These are phyloP conservation scores for Pipistrellus kuhlii DNA, from an alignment of 2,797 vertebrate species.

Conservation along the genomic window DNA sequence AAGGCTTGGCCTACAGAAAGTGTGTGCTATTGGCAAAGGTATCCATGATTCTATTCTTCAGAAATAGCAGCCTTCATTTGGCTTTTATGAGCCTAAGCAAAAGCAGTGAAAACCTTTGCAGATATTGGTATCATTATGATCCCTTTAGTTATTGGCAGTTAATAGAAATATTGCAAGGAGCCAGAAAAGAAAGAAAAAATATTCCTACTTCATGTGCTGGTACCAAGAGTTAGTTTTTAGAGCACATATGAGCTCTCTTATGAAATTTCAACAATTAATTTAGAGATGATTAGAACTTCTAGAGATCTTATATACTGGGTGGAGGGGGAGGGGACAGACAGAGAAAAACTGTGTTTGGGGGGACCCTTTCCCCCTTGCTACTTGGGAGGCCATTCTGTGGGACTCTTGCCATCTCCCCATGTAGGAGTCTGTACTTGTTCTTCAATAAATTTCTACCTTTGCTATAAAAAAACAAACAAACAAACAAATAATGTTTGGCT, in stretches of 20 bases:
- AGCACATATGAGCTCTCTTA: not conserved
- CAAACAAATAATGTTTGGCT: not conserved
- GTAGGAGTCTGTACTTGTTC: no score
- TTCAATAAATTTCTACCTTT: no score
- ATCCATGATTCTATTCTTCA: not conserved
- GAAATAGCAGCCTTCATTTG: not conserved
- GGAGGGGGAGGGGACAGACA: accelerated
- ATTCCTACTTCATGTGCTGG: not conserved
- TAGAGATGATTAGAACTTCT: not conserved
- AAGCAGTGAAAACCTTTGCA: not conserved
- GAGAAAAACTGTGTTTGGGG: not conserved
- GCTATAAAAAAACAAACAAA: no score
- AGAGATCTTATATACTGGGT: not conserved
- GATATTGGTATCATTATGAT: not conserved
- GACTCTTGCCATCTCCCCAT: no score
- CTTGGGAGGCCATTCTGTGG: no score
- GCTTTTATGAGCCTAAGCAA: not conserved
- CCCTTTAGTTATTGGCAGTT: not conserved
- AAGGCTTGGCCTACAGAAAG: not conserved
- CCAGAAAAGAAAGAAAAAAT: not conserved
- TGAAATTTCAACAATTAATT: conserved; percentile 13
- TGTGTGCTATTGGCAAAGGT: not conserved
- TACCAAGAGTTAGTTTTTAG: not conserved
- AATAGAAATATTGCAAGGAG: not conserved
- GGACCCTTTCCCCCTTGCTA: no score